Evolutionary conservation across 2,888 invertebrate species (phyloP).

Genomic region (Elmis aenea): DNA sequence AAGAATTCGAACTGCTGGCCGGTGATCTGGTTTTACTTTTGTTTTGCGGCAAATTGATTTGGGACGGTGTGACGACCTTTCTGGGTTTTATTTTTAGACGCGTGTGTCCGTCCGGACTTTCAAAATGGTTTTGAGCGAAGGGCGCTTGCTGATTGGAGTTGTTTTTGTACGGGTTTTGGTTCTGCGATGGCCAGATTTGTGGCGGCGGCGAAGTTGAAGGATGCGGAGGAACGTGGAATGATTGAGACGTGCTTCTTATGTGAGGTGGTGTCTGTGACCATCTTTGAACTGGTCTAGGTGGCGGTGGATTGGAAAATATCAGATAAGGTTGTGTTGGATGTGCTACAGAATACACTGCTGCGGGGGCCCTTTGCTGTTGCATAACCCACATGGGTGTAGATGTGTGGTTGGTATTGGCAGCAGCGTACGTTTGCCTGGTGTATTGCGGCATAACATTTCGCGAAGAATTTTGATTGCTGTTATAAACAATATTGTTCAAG

Average conservation of each 20-base stretch:
- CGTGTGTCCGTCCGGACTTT: too few species aligned
- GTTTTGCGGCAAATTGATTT: too few species aligned
- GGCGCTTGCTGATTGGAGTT: conserved; percentile 11
- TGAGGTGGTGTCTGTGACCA: conserved; percentile 7
- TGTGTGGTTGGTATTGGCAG: conserved; percentile 3
- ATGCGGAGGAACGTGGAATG: conserved; percentile 6
- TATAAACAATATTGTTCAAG: too few species aligned
- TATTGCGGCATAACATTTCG: conserved; percentile 3
- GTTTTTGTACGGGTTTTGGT: conserved; percentile 7
- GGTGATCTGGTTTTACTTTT: too few species aligned
- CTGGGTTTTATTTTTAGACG: too few species aligned
- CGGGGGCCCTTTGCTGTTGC: conserved; percentile 6
- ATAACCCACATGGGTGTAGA: conserved; percentile 7
- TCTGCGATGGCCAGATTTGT: conserved; percentile 8
- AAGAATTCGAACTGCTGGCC: too few species aligned
- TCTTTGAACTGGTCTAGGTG: conserved; percentile 8
- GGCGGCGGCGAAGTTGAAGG: background rate
- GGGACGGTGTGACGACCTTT: too few species aligned
- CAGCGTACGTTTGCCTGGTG: conserved; percentile 6
- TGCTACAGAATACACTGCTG: conserved; percentile 6
- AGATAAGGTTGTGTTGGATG: conserved; percentile 10
- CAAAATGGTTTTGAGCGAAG: too few species aligned
- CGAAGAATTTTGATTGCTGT: too few species aligned
- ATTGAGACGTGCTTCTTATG: conserved; percentile 2
- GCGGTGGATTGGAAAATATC: conserved; percentile 5